A percentile compares a stretch with the other conserved stretches of the same genome.
These are phyloP conservation scores for Phasia obesa DNA, from an alignment of 2,888 invertebrate genomes.

Conservation along the genomic window DNA sequence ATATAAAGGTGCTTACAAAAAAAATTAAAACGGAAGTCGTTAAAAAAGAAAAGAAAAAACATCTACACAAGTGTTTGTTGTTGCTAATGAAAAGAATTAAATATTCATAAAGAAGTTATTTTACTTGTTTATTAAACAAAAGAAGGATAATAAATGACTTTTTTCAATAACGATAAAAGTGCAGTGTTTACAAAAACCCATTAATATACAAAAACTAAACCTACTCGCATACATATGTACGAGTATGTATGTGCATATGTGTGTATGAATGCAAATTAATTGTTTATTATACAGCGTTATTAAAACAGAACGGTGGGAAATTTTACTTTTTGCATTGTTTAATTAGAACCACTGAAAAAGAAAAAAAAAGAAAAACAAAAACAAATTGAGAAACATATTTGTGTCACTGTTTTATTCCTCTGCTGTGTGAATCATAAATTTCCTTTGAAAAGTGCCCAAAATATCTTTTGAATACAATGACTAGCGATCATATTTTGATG, in stretches of 20 bases:
- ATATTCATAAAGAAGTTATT: background rate
- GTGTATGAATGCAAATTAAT: background rate
- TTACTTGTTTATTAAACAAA: background rate
- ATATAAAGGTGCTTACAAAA: constrained; percentile 1
- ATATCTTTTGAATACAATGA: constrained; percentile 27
- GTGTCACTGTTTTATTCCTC: constrained; percentile 54
- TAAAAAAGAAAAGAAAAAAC: background rate
- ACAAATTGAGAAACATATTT: constrained; percentile 34
- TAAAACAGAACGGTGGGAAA: constrained; percentile 17
- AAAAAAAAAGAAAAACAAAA: constrained; percentile 1
- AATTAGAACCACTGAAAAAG: constrained; percentile 2
- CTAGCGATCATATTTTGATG: constrained; percentile 27
- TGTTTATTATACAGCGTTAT: constrained; percentile 19
- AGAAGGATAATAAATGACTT: constrained; percentile 8
- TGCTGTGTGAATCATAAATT: constrained; percentile 64
- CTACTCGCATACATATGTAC: background rate
- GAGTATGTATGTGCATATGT: background rate
- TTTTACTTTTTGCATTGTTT: constrained; percentile 28
- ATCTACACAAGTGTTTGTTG: background rate
- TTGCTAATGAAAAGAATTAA: constrained; percentile 9
- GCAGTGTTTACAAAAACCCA: background rate
- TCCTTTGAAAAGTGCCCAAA: constrained; percentile 62
- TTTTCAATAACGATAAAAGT: background rate
- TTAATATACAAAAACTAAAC: background rate
- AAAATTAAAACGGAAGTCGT: background rate